Conservation (phyloP, 2,113 vertebrate genomes). For the Passer domesticus region DNA sequence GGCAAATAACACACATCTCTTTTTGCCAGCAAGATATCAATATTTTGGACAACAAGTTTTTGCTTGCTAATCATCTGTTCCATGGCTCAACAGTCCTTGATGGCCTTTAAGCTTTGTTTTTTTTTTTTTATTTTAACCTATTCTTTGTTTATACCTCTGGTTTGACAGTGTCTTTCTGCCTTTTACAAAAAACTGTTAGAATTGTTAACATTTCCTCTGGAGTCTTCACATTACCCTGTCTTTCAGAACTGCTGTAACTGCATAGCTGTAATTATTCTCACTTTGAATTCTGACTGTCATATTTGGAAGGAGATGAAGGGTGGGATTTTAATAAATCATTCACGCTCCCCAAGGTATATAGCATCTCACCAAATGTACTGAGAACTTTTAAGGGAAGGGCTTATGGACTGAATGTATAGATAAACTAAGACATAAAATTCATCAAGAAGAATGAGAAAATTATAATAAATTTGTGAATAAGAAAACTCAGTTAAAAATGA, state of each 20-base stretch:
- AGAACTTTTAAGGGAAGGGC: slow-evolving; percentile 40
- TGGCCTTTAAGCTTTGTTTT: neutral
- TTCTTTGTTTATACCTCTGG: slow-evolving; percentile 49
- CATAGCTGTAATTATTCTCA: slow-evolving; percentile 65
- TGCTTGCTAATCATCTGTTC: neutral
- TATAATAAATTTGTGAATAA: neutral
- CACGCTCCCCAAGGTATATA: slow-evolving; percentile 4
- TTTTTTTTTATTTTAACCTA: slow-evolving; percentile 22
- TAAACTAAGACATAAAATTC: slow-evolving; percentile 26
- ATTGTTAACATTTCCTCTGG: slow-evolving; percentile 69
- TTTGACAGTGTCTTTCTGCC: slow-evolving; percentile 49
- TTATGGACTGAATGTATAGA: slow-evolving; percentile 26
- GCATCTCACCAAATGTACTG: neutral
- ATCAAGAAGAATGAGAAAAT: slow-evolving; percentile 36
- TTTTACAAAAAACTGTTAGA: slow-evolving; percentile 57
- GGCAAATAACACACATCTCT: neutral
- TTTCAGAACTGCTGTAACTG: slow-evolving; percentile 59
- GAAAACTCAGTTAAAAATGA: neutral
- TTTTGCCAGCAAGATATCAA: neutral
- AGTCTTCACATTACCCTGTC: slow-evolving; percentile 67
- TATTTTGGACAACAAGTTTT: slow-evolving; percentile 21
- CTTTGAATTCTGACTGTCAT: slow-evolving; percentile 61
- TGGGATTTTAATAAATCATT: slow-evolving; percentile 57
- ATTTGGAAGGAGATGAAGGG: slow-evolving; percentile 52
- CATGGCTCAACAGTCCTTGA: neutral